Evolutionary conservation across 1,140 invertebrate species (phyloP), one percentile per base, ranked within the genome.

Genomic region (Metaphire vulgaris): DNA sequence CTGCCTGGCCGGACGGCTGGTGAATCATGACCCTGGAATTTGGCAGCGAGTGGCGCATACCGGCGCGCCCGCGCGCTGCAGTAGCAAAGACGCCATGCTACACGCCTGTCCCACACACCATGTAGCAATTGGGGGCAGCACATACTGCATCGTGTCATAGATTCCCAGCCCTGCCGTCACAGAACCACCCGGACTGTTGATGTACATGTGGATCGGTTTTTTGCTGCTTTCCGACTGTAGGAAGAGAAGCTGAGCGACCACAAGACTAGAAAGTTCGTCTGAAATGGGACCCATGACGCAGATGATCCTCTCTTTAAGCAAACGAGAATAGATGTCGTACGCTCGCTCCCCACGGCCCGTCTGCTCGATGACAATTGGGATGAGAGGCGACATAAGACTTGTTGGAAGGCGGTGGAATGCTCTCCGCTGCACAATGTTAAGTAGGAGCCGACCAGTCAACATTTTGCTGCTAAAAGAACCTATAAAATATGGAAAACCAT

Each of bases 61-160:
- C 95, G 28, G 90, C 16, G 2, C 32, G 26, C 97, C 97, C 76
- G 95, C 92, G 72, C 93, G 91, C 77, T 99, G 87, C 28, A 99
- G 87, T n/a, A n/a, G n/a, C 34, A 99, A 88, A 69, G 96, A 98
- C 1, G 93, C 97, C 96, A 99, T 99, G 81, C 94, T 97, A 83
- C 94, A 96, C 6, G 97, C 97, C 86, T 99, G 97, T 16, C 84
- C 85, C 1, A 86, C 81, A 81, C 85, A 87, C 97, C 97, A 99
- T 1, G 97, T 99, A 31, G 95, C 92, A 70, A 99, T 92, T 6
- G 97, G 97, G 1, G 97, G 95, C 78, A 93, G 89, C 70, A 99
- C 93, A 83, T 98, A 99, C 86, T 99, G 97, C 96, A 99, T 99
- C 41, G 98, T 99, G 84, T 99, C 98, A 84, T 99, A 99, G 80